Percentiles rank a stretch among this genome's conserved stretches.
Evolutionary conservation across 2,113 vertebrate genomes (phyloP).

Genomic region (Taxidea taxus): DNA sequence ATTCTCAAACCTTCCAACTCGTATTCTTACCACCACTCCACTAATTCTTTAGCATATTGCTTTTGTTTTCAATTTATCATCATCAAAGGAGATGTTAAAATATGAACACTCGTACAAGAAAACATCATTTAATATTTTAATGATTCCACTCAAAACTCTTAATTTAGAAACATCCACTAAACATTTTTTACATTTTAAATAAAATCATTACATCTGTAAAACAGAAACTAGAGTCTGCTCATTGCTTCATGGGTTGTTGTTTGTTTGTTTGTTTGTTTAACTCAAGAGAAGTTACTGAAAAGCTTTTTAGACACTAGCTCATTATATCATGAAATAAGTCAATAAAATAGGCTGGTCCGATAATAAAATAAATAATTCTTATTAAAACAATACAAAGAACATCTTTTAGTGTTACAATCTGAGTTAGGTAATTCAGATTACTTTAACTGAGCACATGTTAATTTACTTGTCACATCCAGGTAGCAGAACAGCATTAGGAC

Average conservation of each 20-base stretch:
- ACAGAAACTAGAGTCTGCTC: neutral
- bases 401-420: neutral
- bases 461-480: constrained; percentile 73
- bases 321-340: neutral
- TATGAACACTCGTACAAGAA: neutral
- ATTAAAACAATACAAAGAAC: neutral
- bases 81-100: neutral
- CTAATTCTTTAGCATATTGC: neutral
- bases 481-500: constrained; percentile 56
- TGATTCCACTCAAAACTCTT: constrained; percentile 16
- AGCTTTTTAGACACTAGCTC: neutral
- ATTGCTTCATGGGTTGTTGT: neutral
- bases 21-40: neutral
- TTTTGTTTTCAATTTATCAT: neutral
- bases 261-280: neutral
- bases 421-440: constrained; percentile 35
- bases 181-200: constrained; percentile 27
- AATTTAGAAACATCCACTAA: constrained; percentile 9
- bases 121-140: neutral
- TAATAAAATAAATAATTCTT: neutral
- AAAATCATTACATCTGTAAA: constrained; percentile 29
- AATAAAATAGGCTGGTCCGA: too few relatives aligned
- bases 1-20: neutral
- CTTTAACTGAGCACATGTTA: constrained; percentile 40
- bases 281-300: neutral